These are phyloP conservation scores for Dasysyrphus tricinctus DNA, from an alignment of 2,888 invertebrate species.

Conservation along the genomic window DNA sequence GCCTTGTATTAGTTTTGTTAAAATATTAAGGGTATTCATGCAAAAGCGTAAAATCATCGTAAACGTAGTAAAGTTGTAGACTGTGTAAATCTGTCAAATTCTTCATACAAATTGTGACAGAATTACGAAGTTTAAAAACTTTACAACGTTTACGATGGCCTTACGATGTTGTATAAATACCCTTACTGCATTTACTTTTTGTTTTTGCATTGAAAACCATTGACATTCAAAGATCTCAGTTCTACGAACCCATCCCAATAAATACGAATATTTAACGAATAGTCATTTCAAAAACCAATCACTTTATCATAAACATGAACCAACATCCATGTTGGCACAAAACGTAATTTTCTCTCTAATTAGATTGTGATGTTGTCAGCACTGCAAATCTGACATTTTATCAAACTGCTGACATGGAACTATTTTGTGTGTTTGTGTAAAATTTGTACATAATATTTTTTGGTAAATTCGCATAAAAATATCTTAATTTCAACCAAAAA, in stretches of 20 bases:
- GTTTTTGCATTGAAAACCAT: no score
- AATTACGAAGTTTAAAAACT: no score
- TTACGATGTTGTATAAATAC: no score
- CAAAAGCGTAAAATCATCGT: no score
- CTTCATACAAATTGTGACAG: no score
- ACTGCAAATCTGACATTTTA: slow-evolving; percentile 68
- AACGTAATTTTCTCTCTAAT: slow-evolving; percentile 32
- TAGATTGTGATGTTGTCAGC: slow-evolving; percentile 50
- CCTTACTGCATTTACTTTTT: no score
- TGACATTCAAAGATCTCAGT: no score
- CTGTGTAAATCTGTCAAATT: no score
- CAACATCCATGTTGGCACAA: slow-evolving; percentile 51
- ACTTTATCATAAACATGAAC: slow-evolving; percentile 6
- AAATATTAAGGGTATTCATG: no score
- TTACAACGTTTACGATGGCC: no score
- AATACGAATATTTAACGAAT: slow-evolving; percentile 5
- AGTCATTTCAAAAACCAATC: not conserved
- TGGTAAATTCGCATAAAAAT: slow-evolving; percentile 75
- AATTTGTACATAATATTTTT: slow-evolving; percentile 78
- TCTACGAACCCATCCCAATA: not conserved
- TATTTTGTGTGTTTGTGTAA: slow-evolving; percentile 77
- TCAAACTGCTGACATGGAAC: slow-evolving; percentile 79
- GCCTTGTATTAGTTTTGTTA: no score
- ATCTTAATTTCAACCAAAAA: not conserved
- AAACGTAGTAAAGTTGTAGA: no score